Conservation (phyloP, 2,797 vertebrate genomes). For the Rhinella marina region DNA sequence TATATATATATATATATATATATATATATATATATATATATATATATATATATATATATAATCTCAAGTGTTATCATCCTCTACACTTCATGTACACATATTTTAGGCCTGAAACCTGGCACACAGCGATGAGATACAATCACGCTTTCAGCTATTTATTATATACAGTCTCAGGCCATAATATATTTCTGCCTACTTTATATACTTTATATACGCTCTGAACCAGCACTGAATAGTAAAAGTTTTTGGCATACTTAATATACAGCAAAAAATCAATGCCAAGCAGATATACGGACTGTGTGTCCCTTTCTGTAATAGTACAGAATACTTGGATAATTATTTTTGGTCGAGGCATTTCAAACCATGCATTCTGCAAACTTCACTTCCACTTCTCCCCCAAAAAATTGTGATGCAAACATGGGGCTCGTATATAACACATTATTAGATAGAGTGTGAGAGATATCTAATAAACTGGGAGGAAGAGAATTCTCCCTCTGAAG, state of each 20-base stretch:
- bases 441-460: background rate
- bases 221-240: background rate
- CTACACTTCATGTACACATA: background rate
- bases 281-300: background rate
- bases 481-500: background rate
- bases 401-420: background rate
- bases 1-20: no score
- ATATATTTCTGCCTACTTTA: background rate
- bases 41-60: no score
- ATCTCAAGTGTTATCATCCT: background rate
- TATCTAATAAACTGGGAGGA: background rate
- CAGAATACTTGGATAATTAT: background rate
- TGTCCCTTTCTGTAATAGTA: background rate
- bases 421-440: background rate
- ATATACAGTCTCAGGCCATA: background rate
- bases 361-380: background rate
- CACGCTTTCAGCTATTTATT: background rate
- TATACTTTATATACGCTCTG: background rate
- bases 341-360: background rate
- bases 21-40: no score
- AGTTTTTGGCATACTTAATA: background rate
- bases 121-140: background rate
- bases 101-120: background rate
- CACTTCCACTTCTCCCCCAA: background rate
- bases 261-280: background rate